Conservation (phyloP, 2,888 invertebrate species). For the Siphonodentalium dalli region DNA sequence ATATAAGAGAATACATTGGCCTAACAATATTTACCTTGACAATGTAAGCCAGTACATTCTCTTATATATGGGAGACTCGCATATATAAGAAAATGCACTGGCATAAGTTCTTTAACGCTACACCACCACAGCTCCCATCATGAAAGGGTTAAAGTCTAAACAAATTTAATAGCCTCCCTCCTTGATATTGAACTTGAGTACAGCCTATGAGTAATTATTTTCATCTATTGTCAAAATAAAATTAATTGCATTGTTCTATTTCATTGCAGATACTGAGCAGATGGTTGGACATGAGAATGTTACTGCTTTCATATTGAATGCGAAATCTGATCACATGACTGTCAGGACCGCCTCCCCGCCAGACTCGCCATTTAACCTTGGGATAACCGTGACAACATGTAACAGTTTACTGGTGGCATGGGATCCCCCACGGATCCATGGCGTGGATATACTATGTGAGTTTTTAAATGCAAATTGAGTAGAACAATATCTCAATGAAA, state of each 20-base stretch:
- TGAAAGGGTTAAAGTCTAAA: too few species aligned
- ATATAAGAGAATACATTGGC: too few species aligned
- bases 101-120: too few species aligned
- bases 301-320: slow-evolving; percentile 60
- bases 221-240: neutral
- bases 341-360: slow-evolving; percentile 62
- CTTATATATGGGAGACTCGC: too few species aligned
- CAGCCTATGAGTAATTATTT: neutral
- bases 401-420: slow-evolving; percentile 60
- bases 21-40: too few species aligned
- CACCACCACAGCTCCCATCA: too few species aligned
- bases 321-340: slow-evolving; percentile 56
- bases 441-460: slow-evolving; percentile 60
- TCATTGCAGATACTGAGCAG: slow-evolving; percentile 28
- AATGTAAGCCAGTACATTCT: too few species aligned
- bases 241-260: neutral
- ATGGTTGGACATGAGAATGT: slow-evolving; percentile 31
- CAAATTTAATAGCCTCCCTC: too few species aligned
- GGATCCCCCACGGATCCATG: slow-evolving; percentile 62
- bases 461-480: neutral
- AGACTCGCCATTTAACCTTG: slow-evolving; percentile 59
- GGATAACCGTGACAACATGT: slow-evolving; percentile 60
- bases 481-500: too few species aligned
- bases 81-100: too few species aligned
- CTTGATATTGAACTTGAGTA: too few species aligned